Conservation (phyloP, 2,113 vertebrate species). For the Xenopus tropicalis region UCB_Xtro_10.0 CM004444.2:80946001-80946500, state of each 20-base stretch:
- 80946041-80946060: too few relatives aligned
- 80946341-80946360: slow-evolving; percentile 10
- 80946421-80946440: slow-evolving; percentile 3
- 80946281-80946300: slow-evolving; percentile 24
- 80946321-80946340: not conserved
- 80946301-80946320: not conserved
- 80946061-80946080: not conserved
- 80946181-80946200: not conserved
- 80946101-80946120: not conserved
- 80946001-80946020: too few relatives aligned
- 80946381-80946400: slow-evolving; percentile 22
- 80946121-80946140: not conserved
- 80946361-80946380: slow-evolving; percentile 45
- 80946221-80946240: not conserved
- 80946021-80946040: too few relatives aligned
- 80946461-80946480: slow-evolving; percentile 22
- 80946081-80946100: not conserved
- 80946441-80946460: slow-evolving; percentile 17
- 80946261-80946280: slow-evolving; percentile 14
- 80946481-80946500: slow-evolving; percentile 18
- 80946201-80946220: not conserved
- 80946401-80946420: not conserved
- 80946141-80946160: not conserved
- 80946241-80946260: not conserved
- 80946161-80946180: not conserved